Evolutionary conservation across 2,113 vertebrate species (phyloP).

Genomic region (Columba livia): DNA sequence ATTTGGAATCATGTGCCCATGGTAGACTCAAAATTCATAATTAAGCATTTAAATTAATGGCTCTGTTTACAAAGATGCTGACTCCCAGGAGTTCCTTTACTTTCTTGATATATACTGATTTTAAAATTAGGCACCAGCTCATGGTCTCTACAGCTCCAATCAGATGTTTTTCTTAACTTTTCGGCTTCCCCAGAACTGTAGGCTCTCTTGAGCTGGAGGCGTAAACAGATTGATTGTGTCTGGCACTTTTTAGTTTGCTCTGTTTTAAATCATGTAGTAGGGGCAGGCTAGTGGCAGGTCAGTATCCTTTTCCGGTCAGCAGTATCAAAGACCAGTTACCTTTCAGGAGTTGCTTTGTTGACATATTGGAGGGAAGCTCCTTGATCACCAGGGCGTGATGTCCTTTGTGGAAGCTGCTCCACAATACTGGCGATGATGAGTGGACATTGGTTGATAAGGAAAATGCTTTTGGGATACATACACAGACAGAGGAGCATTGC

Average conservation of each 20-base stretch:
- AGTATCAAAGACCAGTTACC: not conserved
- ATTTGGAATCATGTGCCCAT: not conserved
- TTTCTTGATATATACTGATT: not conserved
- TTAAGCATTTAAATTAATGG: not conserved
- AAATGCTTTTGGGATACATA: not conserved
- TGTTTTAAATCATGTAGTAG: not conserved
- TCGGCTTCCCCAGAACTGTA: not conserved
- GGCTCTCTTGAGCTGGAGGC: not conserved
- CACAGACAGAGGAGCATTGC: not conserved
- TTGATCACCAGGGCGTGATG: not conserved
- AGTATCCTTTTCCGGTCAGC: not conserved
- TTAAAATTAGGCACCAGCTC: not conserved
- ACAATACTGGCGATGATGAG: not conserved
- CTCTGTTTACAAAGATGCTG: not conserved
- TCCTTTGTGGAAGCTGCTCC: not conserved
- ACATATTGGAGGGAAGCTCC: not conserved
- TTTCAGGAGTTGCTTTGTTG: not conserved
- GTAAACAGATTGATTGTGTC: not conserved
- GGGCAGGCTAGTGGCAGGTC: not conserved
- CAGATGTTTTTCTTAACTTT: slow-evolving; percentile 4
- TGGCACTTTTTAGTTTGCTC: not conserved
- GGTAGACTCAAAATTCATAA: not conserved
- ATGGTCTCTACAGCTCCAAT: not conserved
- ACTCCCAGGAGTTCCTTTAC: not conserved
- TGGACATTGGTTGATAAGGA: not conserved